Evolutionary conservation across 2,797 vertebrate species (phyloP).

Genomic region (Peromyscus aztecus): DNA sequence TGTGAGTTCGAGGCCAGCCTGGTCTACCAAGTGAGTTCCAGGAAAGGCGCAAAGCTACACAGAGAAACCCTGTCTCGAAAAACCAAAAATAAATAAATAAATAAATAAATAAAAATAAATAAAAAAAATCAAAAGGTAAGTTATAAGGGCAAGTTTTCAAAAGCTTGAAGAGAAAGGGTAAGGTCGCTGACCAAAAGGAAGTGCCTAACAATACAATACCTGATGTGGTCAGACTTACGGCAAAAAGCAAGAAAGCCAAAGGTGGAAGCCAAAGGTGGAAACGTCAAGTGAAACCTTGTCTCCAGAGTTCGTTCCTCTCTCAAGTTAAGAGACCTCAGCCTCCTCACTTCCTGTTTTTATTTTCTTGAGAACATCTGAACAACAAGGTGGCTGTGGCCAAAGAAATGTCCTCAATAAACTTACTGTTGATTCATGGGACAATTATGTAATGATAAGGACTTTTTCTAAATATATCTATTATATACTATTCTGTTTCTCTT

Average conservation of each 20-base stretch:
- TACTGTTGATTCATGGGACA: not conserved
- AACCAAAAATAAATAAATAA: too few species aligned
- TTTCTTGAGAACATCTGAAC: slow-evolving; percentile 11
- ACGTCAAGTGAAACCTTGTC: slow-evolving; percentile 72
- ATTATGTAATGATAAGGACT: not conserved
- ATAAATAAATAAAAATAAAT: too few species aligned
- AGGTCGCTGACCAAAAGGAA: slow-evolving; percentile 65
- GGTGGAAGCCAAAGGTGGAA: not conserved
- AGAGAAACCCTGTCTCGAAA: too few species aligned
- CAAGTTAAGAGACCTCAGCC: not conserved
- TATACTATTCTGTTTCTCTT: not conserved
- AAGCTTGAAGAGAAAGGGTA: slow-evolving; percentile 67
- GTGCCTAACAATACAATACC: slow-evolving; percentile 6
- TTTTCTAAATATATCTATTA: slow-evolving; percentile 43
- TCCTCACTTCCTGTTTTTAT: slow-evolving; percentile 61
- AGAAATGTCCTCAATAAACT: not conserved
- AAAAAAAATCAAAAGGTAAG: slow-evolving; percentile 54
- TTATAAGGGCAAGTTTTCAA: slow-evolving; percentile 48
- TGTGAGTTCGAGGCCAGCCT: too few species aligned
- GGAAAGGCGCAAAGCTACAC: too few species aligned
- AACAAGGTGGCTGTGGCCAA: not conserved
- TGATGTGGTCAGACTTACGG: slow-evolving; percentile 51
- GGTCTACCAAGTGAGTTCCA: too few species aligned
- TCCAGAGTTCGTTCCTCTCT: slow-evolving; percentile 31
- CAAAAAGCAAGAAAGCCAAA: slow-evolving; percentile 18